A percentile compares a stretch with the other conserved stretches of the same genome.
Evolutionary conservation across 2,797 vertebrate genomes (phyloP).

Genomic region (Clarias fuscus): DNA sequence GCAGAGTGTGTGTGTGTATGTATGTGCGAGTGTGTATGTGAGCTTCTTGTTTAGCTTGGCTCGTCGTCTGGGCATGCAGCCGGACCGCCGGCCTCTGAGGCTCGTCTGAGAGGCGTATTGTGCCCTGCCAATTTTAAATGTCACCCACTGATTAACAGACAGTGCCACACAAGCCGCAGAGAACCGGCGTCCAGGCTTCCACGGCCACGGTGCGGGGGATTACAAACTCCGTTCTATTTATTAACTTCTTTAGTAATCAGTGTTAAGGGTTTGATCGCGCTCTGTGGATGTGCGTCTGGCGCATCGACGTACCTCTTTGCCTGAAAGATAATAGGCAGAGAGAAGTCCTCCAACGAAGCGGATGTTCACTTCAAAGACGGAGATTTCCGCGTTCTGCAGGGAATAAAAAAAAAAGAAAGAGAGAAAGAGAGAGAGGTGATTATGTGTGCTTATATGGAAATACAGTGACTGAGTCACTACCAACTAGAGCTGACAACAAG

Average conservation of each 20-base stretch:
- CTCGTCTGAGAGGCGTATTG: conserved; percentile 36
- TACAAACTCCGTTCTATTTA: not conserved
- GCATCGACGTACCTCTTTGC: conserved; percentile 88
- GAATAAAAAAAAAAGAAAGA: conserved; percentile 16
- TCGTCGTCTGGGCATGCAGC: conserved; percentile 39
- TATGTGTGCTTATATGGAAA: conserved; percentile 30
- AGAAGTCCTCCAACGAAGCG: conserved; percentile 96
- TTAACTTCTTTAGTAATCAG: not conserved
- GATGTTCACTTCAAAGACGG: conserved; percentile 98
- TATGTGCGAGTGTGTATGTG: conserved; percentile 19
- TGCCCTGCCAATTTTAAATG: conserved; percentile 51
- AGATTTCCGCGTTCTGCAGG: conserved; percentile 90
- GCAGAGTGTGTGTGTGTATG: conserved; percentile 25
- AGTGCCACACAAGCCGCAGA: conserved; percentile 13
- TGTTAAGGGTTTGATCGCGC: not conserved
- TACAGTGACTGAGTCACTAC: not conserved
- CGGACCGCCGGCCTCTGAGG: conserved; percentile 37
- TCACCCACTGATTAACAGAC: conserved; percentile 46
- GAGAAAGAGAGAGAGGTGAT: conserved; percentile 28
- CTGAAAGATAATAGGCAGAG: conserved; percentile 96
- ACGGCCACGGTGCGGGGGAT: not conserved
- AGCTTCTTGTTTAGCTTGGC: conserved; percentile 53
- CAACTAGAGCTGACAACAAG: not conserved
- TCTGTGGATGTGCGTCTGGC: too few relatives aligned
- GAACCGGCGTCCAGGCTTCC: not conserved